Conservation (phyloP, 2,113 vertebrate genomes). For the Herpetotheres cachinnans region DNA sequence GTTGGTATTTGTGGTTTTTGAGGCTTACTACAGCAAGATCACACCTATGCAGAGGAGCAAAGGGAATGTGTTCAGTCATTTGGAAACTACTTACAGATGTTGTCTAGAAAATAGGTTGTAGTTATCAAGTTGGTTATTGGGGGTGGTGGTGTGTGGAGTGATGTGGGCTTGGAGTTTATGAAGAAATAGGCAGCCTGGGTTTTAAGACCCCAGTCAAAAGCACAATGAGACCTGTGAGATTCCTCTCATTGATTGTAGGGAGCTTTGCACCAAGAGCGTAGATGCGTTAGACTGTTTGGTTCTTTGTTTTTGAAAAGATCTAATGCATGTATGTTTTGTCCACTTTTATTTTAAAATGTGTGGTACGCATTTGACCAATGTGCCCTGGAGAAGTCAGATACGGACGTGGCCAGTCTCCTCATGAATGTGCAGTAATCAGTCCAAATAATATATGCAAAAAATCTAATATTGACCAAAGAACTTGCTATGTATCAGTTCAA, state of each 20-base stretch:
- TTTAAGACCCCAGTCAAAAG: neutral
- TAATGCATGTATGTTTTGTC: neutral
- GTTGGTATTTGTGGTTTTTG: neutral
- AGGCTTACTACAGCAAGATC: neutral
- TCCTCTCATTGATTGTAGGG: neutral
- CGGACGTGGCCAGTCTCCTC: neutral
- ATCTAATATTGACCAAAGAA: neutral
- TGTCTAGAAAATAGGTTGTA: neutral
- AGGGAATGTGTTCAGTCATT: neutral
- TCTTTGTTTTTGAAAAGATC: neutral
- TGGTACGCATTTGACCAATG: rapidly evolving
- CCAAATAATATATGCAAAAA: neutral
- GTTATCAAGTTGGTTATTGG: neutral
- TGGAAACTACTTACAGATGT: neutral
- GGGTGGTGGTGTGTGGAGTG: neutral
- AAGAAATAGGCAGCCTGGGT: neutral
- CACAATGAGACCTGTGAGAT: neutral
- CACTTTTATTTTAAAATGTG: neutral
- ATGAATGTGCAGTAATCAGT: neutral
- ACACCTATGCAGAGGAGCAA: neutral
- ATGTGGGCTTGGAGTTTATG: neutral
- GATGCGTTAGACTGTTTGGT: neutral
- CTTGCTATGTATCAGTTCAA: rapidly evolving
- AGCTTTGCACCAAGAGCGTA: neutral
- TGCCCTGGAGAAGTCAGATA: neutral